These are phyloP conservation scores for Argentina silus DNA, from an alignment of 2,797 vertebrate genomes.

Conservation along the genomic window DNA sequence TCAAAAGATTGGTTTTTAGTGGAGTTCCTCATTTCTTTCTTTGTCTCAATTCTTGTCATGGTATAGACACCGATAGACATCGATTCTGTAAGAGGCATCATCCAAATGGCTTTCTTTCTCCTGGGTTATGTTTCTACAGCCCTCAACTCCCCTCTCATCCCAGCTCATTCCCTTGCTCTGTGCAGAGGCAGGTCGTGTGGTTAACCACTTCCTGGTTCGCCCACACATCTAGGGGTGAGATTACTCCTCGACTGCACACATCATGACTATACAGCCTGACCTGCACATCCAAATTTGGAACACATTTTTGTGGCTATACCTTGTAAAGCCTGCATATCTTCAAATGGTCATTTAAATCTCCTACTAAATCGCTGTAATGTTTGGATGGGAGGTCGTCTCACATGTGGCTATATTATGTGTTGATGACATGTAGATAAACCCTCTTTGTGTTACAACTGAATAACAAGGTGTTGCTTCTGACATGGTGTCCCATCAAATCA, in stretches of 20 bases:
- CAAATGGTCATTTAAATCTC: not conserved
- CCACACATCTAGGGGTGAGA: constrained; percentile 17
- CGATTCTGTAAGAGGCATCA: not conserved
- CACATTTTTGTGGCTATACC: not conserved
- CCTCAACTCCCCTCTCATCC: not conserved
- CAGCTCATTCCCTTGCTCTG: not conserved
- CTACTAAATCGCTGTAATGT: not conserved
- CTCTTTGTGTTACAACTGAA: not conserved
- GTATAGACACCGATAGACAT: too few relatives aligned
- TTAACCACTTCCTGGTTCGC: constrained; percentile 38
- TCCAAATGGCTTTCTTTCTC: not conserved
- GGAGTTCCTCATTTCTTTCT: too few relatives aligned
- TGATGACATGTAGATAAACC: not conserved
- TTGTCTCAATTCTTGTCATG: too few relatives aligned
- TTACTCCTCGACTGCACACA: constrained; percentile 7
- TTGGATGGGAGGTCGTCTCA: not conserved
- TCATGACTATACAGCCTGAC: not conserved
- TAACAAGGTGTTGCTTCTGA: not conserved
- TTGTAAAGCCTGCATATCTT: constrained; percentile 4
- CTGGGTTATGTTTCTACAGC: not conserved
- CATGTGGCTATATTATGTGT: constrained; percentile 4
- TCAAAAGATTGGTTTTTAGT: too few relatives aligned
- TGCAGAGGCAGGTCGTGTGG: constrained; percentile 13
- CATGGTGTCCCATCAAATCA: not conserved
- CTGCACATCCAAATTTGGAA: not conserved